Evolutionary conservation across 2,888 invertebrate species (phyloP).

Genomic region (Philereme vetulata): DNA sequence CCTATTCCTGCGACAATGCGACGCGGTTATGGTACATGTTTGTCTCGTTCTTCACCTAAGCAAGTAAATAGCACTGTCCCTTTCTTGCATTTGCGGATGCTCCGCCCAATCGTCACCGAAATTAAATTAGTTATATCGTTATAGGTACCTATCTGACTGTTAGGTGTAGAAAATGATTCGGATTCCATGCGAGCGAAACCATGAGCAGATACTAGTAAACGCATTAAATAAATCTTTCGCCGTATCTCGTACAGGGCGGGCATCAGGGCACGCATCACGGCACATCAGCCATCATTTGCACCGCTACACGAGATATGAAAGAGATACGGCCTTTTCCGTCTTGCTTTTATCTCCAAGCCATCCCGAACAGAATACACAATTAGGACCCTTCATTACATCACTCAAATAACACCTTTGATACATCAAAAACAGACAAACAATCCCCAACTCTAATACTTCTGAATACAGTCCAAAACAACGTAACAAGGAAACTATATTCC

Average conservation of each 20-base stretch:
- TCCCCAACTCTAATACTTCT: constrained; percentile 36
- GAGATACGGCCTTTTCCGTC: constrained; percentile 57
- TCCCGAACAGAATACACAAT: constrained; percentile 79
- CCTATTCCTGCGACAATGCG: too few relatives aligned
- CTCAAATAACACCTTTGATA: constrained; percentile 80
- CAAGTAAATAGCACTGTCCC: too few relatives aligned
- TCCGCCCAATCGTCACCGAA: too few relatives aligned
- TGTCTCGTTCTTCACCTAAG: too few relatives aligned
- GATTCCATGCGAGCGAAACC: too few relatives aligned
- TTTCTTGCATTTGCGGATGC: too few relatives aligned
- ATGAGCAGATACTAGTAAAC: too few relatives aligned
- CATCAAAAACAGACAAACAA: constrained; percentile 32
- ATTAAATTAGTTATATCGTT: too few relatives aligned
- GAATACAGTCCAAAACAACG: constrained; percentile 36
- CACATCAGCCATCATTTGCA: constrained; percentile 36
- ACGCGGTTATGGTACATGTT: too few relatives aligned
- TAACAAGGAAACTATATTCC: constrained; percentile 44
- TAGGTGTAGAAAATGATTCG: too few relatives aligned
- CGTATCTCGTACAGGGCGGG: constrained; percentile 21
- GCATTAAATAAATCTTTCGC: neutral
- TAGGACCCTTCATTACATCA: constrained; percentile 81
- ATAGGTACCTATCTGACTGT: too few relatives aligned
- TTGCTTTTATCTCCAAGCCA: constrained; percentile 68
- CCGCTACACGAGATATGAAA: constrained; percentile 46
- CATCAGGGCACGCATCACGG: constrained; percentile 20